Conservation (phyloP, 2,113 vertebrate genomes). For the Gallinago undulata region DNA sequence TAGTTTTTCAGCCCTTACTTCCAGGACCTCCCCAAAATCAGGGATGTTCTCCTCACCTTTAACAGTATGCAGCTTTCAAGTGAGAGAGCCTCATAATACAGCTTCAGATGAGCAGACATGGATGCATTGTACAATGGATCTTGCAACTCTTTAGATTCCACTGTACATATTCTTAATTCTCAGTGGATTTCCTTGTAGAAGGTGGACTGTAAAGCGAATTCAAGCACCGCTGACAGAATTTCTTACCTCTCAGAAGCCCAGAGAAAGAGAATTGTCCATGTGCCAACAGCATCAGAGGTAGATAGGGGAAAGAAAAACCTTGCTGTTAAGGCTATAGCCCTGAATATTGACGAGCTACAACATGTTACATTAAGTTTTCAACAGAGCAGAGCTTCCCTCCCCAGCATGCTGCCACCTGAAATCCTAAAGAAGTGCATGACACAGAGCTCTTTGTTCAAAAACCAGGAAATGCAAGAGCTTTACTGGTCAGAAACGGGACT, state of each 20-base stretch:
- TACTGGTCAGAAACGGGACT: neutral
- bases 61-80: neutral
- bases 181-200: neutral
- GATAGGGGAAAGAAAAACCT: neutral
- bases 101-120: neutral
- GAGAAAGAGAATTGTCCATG: neutral
- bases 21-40: neutral
- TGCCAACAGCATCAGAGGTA: neutral
- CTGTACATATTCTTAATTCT: neutral
- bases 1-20: neutral
- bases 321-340: neutral
- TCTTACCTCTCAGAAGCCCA: neutral
- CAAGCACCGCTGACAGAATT: neutral
- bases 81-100: neutral
- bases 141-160: neutral
- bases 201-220: neutral
- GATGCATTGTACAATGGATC: neutral
- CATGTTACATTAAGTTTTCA: neutral
- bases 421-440: constrained; percentile 18
- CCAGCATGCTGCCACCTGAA: constrained; percentile 55
- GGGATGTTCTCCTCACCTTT: neutral
- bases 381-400: neutral
- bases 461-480: constrained; percentile 23
- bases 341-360: neutral
- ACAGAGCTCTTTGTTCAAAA: constrained; percentile 69